Evolutionary conservation across 2,888 invertebrate genomes (phyloP), one percentile per base, ranked within the genome.

Genomic region (Dolichopus griseipennis): DNA sequence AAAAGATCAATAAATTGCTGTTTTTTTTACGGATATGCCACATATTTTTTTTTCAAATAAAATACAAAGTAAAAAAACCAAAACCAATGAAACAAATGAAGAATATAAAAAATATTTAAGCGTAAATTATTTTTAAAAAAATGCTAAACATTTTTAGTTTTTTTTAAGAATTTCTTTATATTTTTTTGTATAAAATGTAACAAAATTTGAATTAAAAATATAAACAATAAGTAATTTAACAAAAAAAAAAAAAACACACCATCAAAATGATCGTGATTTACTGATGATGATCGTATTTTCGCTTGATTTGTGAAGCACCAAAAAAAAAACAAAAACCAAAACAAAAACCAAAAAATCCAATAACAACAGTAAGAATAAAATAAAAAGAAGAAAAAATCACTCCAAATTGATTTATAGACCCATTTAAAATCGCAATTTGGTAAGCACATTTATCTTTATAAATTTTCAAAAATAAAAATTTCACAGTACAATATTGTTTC

Each of bases 341-440:
- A 27, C 27, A 27, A 27, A 27, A 27, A n/a, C 10, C 43, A 10
- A 43, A 9, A 9, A 52, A 2, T 2, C 15, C 18, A 52, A 15
- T 18, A 52, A 52, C 52, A 52, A 52, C 15, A 52, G 18, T 7
- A 7, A 43, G 43, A 43, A 43, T 10, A 43, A 15, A 43, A 6
- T 2, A 52, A 52, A 12, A 52, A 52, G 12, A 15, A 7, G 18
- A 18, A 52, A 52, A 52, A 52, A 52, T 15, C 15, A 15, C 52
- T 52, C 52, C 52, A 52, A 52, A 52, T 52, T 52, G 52, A 52
- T 52, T 52, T 52, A 52, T 52, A n/a, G 52, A 52, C 15, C 9
- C 52, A 52, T 52, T 52, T 52, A 52, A 52, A 52, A 52, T 52
- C 18, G 52, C 52, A 52, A 52, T 52, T 52, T 52, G 52, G 52